Evolutionary conservation across 2,797 vertebrate species (phyloP).

Genomic region (Oophaga sylvatica): DNA sequence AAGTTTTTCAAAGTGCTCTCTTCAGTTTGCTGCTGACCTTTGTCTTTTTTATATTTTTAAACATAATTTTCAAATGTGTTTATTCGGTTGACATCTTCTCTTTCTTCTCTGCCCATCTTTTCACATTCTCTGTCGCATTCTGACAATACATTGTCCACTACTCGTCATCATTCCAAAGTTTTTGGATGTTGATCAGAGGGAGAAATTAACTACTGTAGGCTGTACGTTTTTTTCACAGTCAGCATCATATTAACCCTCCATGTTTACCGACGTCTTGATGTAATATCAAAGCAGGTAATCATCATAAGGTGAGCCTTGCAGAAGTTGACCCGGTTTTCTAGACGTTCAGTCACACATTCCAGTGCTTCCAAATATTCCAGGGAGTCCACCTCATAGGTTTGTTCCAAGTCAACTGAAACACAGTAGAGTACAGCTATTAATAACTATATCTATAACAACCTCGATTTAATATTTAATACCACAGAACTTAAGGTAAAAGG

Average conservation of each 20-base stretch:
- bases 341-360: constrained; percentile 83
- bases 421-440: constrained; percentile 25
- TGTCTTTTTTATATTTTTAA: constrained; percentile 45
- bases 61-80: constrained; percentile 36
- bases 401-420: constrained; percentile 85
- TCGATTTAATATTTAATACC: background rate
- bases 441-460: constrained; percentile 5
- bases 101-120: constrained; percentile 53
- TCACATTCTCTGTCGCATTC: constrained; percentile 66
- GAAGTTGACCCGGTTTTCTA: constrained; percentile 85
- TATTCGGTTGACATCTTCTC: constrained; percentile 61
- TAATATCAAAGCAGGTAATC: constrained; percentile 89
- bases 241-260: background rate
- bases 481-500: background rate
- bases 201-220: constrained; percentile 4
- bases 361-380: constrained; percentile 90
- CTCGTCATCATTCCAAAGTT: constrained; percentile 73
- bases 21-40: constrained; percentile 71
- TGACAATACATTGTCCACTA: constrained; percentile 74
- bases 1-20: constrained; percentile 82
- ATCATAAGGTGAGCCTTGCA: constrained; percentile 93
- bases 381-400: constrained; percentile 89
- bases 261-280: constrained; percentile 79
- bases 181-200: constrained; percentile 69
- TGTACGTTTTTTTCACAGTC: constrained; percentile 7